These are phyloP conservation scores for Indri indri DNA, from an alignment of 2,113 vertebrate species.

Conservation along the genomic window DNA sequence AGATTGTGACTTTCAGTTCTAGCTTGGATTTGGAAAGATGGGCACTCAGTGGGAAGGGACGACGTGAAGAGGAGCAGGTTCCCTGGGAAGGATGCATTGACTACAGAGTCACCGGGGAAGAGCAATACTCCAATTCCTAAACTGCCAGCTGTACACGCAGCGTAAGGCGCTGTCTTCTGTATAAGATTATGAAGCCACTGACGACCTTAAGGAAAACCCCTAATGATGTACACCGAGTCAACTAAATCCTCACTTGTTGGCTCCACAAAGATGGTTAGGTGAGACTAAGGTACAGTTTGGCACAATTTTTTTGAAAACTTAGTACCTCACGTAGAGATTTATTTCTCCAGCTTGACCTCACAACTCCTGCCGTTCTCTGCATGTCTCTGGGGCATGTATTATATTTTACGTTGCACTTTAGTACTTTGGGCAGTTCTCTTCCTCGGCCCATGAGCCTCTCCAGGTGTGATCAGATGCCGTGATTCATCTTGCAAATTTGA, in stretches of 20 bases:
- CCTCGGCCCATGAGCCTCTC: neutral
- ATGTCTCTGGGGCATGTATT: too few relatives aligned
- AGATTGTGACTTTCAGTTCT: neutral
- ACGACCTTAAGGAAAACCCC: neutral
- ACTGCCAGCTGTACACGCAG: neutral
- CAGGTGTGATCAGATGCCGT: neutral
- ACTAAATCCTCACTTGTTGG: neutral
- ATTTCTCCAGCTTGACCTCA: neutral
- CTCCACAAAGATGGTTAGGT: neutral
- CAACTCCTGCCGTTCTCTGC: neutral
- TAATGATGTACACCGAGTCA: neutral
- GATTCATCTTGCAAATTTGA: neutral
- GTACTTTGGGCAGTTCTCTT: neutral
- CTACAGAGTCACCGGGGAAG: neutral
- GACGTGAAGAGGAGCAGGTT: neutral
- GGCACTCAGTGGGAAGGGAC: too few relatives aligned
- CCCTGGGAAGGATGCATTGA: neutral
- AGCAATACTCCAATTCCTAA: neutral
- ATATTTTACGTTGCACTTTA: neutral
- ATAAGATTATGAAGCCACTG: neutral
- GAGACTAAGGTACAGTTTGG: neutral
- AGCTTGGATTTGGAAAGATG: neutral
- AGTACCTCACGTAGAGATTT: neutral
- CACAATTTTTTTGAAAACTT: neutral
- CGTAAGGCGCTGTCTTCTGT: neutral